Percentiles rank a stretch among this genome's conserved stretches.
phyloP scores from a whole-genome alignment of 2,113 vertebrate genomes.

The Sprattus sprattus region DNA sequence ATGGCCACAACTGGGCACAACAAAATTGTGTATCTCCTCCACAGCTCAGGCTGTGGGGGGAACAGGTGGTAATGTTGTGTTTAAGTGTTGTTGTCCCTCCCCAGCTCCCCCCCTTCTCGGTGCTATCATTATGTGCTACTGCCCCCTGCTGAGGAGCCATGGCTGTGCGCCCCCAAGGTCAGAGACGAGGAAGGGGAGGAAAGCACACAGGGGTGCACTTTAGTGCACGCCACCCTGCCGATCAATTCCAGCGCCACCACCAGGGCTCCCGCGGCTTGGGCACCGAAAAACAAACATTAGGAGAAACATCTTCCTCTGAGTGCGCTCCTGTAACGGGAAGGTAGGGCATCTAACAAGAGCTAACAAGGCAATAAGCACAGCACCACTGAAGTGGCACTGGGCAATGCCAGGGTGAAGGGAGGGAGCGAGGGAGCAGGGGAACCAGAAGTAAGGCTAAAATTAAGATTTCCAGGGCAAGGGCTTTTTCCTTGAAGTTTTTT shows the following conservation, averaged over 20 bases:
- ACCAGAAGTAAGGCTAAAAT: conserved; percentile 48
- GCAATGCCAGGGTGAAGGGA: conserved; percentile 11
- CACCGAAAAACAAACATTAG: conserved; percentile 60
- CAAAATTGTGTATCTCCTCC: conserved; percentile 50
- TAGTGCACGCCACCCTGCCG: conserved; percentile 55
- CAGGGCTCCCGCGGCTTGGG: conserved; percentile 46
- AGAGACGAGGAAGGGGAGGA: conserved; percentile 46
- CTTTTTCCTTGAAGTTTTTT: not conserved
- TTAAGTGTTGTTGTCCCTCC: conserved; percentile 53
- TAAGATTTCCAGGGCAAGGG: not conserved
- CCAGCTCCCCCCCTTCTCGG: conserved; percentile 42
- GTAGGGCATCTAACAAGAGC: conserved; percentile 36
- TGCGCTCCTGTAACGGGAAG: conserved; percentile 21
- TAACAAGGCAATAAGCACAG: conserved; percentile 38
- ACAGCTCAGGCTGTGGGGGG: conserved; percentile 28
- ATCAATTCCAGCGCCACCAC: conserved; percentile 58
- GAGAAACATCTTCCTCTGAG: conserved; percentile 54
- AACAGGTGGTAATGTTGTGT: conserved; percentile 59
- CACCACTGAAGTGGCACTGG: conserved; percentile 18
- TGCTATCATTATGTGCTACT: conserved; percentile 70
- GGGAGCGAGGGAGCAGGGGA: not conserved
- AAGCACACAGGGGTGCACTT: conserved; percentile 60
- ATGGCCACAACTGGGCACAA: conserved; percentile 41
- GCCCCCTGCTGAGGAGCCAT: conserved; percentile 67
- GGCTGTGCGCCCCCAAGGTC: conserved; percentile 64